Percentiles rank a stretch among this genome's conserved stretches.
phyloP scores from a whole-genome alignment of 1,140 invertebrate species.

The Camponotus vicinus region DNA sequence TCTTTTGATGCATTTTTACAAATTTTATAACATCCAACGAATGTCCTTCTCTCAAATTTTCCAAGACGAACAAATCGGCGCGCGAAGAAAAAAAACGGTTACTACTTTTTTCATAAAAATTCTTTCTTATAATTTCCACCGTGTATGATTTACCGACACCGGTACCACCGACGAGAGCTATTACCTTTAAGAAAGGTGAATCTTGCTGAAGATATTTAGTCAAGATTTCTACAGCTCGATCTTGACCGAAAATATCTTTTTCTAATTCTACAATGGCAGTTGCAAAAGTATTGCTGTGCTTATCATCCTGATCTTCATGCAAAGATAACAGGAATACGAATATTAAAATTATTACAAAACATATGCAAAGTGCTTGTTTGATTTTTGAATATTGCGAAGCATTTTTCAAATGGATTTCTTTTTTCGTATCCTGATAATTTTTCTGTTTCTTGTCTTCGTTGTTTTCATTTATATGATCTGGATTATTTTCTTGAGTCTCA shows the following conservation, averaged over 20 bases:
- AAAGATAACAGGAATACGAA: conserved; percentile 67
- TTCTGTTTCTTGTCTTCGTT: not conserved
- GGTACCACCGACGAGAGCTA: conserved; percentile 80
- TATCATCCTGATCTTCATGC: conserved; percentile 65
- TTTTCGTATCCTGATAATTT: conserved; percentile 65
- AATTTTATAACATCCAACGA: conserved; percentile 66
- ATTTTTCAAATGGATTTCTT: conserved; percentile 61
- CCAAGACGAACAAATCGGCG: conserved; percentile 78
- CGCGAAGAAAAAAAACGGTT: conserved; percentile 68
- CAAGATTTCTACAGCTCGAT: conserved; percentile 69
- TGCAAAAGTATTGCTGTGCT: conserved; percentile 70
- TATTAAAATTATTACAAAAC: conserved; percentile 57
- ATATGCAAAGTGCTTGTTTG: not conserved
- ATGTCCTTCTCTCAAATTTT: conserved; percentile 79
- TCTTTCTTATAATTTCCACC: conserved; percentile 78
- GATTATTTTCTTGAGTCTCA: not conserved
- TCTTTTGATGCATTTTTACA: conserved; percentile 55
- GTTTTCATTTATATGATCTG: not conserved
- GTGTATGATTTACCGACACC: conserved; percentile 84
- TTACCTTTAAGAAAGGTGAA: conserved; percentile 52
- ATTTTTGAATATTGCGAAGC: conserved; percentile 32
- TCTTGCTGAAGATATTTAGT: conserved; percentile 26
- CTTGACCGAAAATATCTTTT: conserved; percentile 78
- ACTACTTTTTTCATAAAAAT: conserved; percentile 60
- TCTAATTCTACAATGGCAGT: conserved; percentile 72